These are phyloP conservation scores for Caenorhabditis doughertyi DNA, from an alignment of 2,888 invertebrate species.

Conservation along the genomic window DNA sequence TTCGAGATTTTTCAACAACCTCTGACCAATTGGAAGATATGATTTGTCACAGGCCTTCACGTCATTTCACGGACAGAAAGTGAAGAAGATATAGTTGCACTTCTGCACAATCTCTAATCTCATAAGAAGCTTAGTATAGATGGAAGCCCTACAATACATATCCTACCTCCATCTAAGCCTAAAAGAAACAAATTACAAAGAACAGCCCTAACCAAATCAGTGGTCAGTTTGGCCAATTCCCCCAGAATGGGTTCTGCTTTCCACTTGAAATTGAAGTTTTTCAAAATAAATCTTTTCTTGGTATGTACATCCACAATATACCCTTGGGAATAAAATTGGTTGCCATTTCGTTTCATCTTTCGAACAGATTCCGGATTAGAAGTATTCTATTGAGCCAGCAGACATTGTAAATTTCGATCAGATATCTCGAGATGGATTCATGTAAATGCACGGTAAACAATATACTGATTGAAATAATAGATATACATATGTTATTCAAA, in stretches of 20 bases:
- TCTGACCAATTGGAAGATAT: constrained; percentile 10
- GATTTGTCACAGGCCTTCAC: background rate
- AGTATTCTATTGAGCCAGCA: background rate
- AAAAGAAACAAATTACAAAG: background rate
- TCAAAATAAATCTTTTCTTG: constrained; percentile 46
- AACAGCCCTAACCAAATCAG: background rate
- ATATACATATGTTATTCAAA: too few species aligned
- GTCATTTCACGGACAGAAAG: too few species aligned
- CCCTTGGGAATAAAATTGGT: constrained; percentile 31
- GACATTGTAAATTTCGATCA: background rate
- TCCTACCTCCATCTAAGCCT: too few species aligned
- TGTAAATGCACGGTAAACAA: background rate
- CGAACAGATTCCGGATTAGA: constrained; percentile 5
- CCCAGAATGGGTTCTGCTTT: background rate
- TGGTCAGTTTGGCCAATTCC: background rate
- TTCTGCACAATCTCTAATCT: too few species aligned
- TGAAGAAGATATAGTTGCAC: too few species aligned
- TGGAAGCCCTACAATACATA: too few species aligned
- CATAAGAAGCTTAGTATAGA: too few species aligned
- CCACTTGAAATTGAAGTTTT: constrained; percentile 31
- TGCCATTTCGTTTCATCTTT: constrained; percentile 15
- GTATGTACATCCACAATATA: constrained; percentile 10
- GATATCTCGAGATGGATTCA: background rate
- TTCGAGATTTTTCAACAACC: background rate
- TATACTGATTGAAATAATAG: too few species aligned